Conservation (phyloP, 2,797 vertebrate genomes). For the Buceros bicornis region DNA sequence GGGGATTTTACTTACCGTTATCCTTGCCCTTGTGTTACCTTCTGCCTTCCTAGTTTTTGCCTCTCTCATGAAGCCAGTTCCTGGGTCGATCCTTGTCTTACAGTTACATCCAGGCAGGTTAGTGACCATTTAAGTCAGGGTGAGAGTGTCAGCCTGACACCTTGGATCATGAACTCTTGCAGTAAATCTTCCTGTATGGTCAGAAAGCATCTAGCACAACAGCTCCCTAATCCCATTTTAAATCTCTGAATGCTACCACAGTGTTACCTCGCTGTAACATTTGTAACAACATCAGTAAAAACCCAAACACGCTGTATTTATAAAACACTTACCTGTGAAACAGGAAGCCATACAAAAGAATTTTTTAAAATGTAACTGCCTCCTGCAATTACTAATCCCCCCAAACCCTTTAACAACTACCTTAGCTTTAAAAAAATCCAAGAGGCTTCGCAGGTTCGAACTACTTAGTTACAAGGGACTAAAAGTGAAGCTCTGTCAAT, state of each 20-base stretch:
- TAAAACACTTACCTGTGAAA: background rate
- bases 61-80: background rate
- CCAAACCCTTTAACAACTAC: background rate
- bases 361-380: background rate
- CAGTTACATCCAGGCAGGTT: background rate
- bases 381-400: background rate
- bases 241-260: background rate
- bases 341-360: background rate
- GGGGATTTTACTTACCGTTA: background rate
- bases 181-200: background rate
- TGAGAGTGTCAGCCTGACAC: background rate
- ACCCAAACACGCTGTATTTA: background rate
- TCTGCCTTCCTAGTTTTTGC: background rate
- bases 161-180: background rate
- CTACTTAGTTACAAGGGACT: background rate
- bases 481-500: slow-evolving; percentile 2
- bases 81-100: background rate
- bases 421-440: background rate
- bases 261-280: background rate
- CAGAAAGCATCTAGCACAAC: background rate
- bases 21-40: slow-evolving; percentile 1
- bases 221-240: background rate
- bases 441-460: background rate
- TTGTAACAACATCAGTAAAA: background rate
- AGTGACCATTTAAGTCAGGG: background rate